Conservation (phyloP, 2,888 invertebrate species). For the Lutraria lutraria region DNA sequence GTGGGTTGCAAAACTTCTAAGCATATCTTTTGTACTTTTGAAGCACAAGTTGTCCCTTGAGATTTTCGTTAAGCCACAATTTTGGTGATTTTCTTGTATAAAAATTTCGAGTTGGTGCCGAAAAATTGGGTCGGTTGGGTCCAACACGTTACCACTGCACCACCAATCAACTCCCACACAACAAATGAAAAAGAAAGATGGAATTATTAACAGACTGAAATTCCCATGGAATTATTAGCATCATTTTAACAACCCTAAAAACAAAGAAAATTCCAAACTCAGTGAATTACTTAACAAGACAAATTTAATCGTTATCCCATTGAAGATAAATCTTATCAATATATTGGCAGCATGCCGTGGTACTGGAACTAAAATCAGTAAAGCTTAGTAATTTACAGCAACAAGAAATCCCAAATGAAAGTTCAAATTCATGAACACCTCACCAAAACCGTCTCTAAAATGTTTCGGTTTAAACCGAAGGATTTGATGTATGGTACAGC, state of each 20-base stretch:
- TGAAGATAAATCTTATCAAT: not conserved
- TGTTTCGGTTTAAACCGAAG: not conserved
- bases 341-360: not conserved
- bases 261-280: not conserved
- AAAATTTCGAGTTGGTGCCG: too few species aligned
- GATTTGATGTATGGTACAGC: not conserved
- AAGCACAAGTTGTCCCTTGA: too few species aligned
- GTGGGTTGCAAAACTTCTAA: too few species aligned
- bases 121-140: too few species aligned
- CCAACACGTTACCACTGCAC: too few species aligned
- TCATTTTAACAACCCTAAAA: not conserved
- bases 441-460: not conserved
- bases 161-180: too few species aligned
- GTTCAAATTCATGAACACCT: not conserved
- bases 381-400: not conserved
- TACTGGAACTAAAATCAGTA: not conserved
- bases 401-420: not conserved
- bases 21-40: too few species aligned
- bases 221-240: not conserved
- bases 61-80: too few species aligned
- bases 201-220: too few species aligned
- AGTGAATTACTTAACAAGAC: not conserved
- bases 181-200: not conserved
- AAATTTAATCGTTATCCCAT: not conserved
- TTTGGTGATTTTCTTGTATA: too few species aligned